These are phyloP conservation scores for Dendrolimus houi DNA, from an alignment of 2,888 invertebrate genomes.

Conservation along the genomic window DNA sequence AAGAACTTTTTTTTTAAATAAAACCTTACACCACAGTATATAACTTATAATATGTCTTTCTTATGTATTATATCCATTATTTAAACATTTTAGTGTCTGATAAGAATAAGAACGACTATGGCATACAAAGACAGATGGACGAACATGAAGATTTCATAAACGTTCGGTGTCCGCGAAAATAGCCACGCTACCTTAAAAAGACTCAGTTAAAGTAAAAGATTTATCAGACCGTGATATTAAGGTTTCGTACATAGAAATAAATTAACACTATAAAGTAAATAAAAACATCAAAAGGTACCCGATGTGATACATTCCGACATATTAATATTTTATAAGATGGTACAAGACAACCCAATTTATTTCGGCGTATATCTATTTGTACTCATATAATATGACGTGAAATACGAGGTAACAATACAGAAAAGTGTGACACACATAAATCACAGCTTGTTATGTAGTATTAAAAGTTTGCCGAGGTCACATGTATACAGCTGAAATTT, in stretches of 20 bases:
- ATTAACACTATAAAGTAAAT: neutral
- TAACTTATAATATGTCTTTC: no score
- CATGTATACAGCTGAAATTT: no score
- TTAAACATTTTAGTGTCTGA: no score
- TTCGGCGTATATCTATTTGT: neutral
- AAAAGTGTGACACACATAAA: neutral
- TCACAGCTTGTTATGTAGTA: no score
- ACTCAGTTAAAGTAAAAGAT: neutral
- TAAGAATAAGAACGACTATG: no score
- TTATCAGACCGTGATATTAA: neutral
- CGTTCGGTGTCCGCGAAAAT: no score
- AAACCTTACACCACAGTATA: no score
- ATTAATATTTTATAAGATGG: neutral
- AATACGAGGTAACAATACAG: neutral
- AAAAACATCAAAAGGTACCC: neutral
- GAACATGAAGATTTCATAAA: no score
- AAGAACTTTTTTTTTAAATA: no score
- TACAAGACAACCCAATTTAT: neutral
- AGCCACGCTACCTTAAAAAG: neutral
- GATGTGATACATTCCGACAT: neutral
- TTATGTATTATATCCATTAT: no score
- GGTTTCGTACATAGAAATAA: neutral
- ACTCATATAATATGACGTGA: neutral
- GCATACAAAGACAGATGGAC: no score
- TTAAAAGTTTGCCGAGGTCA: no score